These are phyloP conservation scores for Hanleya hanleyi DNA, from an alignment of 2,888 invertebrate genomes.

Conservation along the genomic window DNA sequence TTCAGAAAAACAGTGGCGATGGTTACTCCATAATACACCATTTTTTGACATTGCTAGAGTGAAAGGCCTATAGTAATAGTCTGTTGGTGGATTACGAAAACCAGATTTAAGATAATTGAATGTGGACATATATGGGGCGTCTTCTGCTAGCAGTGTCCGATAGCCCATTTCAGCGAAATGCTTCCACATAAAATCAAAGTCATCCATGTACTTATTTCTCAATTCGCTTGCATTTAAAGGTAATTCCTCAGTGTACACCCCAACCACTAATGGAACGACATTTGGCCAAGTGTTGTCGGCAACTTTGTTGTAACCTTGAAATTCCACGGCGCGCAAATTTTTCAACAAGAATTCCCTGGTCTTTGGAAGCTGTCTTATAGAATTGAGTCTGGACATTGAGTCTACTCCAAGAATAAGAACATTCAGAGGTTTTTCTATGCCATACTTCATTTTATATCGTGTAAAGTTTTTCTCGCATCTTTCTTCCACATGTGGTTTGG, in stretches of 20 bases:
- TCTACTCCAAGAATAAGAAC: too few relatives aligned
- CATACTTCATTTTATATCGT: too few relatives aligned
- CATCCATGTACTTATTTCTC: constrained; percentile 44
- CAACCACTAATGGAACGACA: constrained; percentile 83
- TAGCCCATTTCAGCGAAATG: too few relatives aligned
- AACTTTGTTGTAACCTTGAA: too few relatives aligned
- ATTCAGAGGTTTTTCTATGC: constrained; percentile 75
- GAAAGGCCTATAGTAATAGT: constrained; percentile 87
- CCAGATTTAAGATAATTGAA: constrained; percentile 86
- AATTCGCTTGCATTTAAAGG: constrained; percentile 42
- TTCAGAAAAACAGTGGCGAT: constrained; percentile 79
- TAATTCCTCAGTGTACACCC: constrained; percentile 41
- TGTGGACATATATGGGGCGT: constrained; percentile 84
- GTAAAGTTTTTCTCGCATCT: too few relatives aligned
- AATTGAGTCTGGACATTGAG: too few relatives aligned
- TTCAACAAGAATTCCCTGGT: too few relatives aligned
- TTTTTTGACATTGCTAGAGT: constrained; percentile 77
- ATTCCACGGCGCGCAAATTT: too few relatives aligned
- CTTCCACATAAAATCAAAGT: constrained; percentile 87
- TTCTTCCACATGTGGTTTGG: constrained; percentile 42
- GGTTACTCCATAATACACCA: constrained; percentile 52
- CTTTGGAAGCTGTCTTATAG: too few relatives aligned
- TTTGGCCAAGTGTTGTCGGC: too few relatives aligned
- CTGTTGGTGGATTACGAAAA: constrained; percentile 86
- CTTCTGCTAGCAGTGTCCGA: constrained; percentile 88